phyloP scores from a whole-genome alignment of 92 coral and sea anemone genomes.

The Parazoanthus swiftii region DNA sequence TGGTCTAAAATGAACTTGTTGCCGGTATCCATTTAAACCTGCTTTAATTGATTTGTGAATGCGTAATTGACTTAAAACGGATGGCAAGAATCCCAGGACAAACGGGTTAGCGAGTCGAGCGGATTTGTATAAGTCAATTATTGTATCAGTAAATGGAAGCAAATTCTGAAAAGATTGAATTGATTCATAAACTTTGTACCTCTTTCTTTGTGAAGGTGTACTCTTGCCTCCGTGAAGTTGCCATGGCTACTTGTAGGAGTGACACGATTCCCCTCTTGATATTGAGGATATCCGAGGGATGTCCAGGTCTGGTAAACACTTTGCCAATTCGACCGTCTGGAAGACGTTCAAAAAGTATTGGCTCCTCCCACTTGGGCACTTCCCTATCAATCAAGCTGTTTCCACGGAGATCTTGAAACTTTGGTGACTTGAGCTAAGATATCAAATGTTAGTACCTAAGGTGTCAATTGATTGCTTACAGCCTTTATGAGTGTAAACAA shows the following conservation, averaged over 20 bases:
- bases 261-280: slow-evolving; percentile 56
- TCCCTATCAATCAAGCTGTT: slow-evolving; percentile 32
- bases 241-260: slow-evolving; percentile 43
- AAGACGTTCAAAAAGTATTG: slow-evolving; percentile 28
- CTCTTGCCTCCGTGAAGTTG: not conserved
- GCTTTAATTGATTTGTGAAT: too few relatives aligned
- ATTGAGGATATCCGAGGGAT: slow-evolving; percentile 51
- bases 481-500: not conserved
- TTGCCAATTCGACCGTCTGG: slow-evolving; percentile 41
- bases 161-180: too few relatives aligned
- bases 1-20: too few relatives aligned
- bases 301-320: slow-evolving; percentile 16
- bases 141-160: too few relatives aligned
- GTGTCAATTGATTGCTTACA: not conserved
- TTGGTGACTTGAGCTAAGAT: slow-evolving; percentile 26
- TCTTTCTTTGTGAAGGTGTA: slow-evolving; percentile 1
- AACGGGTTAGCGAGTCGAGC: too few relatives aligned
- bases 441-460: not conserved
- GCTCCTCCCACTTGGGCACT: slow-evolving; percentile 37
- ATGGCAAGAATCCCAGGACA: too few relatives aligned
- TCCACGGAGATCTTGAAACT: slow-evolving; percentile 37
- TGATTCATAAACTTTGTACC: not conserved
- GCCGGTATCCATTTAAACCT: too few relatives aligned
- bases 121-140: too few relatives aligned
- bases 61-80: too few relatives aligned